Evolutionary conservation across 2,797 vertebrate species (phyloP), one percentile per base, ranked within the genome.

Genomic region (Pseudocheirus occidentalis): DNA sequence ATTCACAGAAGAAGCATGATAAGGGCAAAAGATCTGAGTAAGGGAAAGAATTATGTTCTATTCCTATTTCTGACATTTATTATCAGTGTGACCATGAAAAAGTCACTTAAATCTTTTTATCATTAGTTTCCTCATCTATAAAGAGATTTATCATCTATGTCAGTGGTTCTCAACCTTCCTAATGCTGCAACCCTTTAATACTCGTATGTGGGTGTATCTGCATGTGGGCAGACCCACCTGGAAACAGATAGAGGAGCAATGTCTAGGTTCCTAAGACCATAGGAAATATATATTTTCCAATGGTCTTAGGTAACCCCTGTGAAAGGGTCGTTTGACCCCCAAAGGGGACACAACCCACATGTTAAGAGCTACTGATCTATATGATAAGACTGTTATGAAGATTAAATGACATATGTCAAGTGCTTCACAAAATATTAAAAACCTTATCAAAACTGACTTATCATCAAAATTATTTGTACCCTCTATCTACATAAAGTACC

Each of bases 361-460:
- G 52, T 5, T 52, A 5, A 2, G 52, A 52, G 6, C 52, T 5
- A 52, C 2, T 52, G 52, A 52, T 52, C 4, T 87, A 91, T 29
- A 40, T 91, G 31, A 0, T 73, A 87, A 87, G 54, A 91, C 28
- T 95, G 40, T 91, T 56, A 3, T 50, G 56, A 90, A 50, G 81
- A 90, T 73, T 93, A 93, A 95, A 91, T 95, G 31, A 92, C 87
- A 57, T 57, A 24, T 57, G n/a, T 6, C 27, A 66, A n/a, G 31
- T 66, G 31, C 12, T 31, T 34, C 1, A 14, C 31, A 62, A 62
- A 62, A 62, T 62, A 62, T 34, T 34, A 34, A 62, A 62, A 62
- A 66, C 34, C 34, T 5, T n/a, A 66, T 16, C 34, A 16, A 66
- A 66, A 66, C 0, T 52, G 52, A 52, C 52, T 52, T 62, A 62